Conservation (phyloP, 2,113 vertebrate genomes). For the Arvicanthis niloticus region DNA sequence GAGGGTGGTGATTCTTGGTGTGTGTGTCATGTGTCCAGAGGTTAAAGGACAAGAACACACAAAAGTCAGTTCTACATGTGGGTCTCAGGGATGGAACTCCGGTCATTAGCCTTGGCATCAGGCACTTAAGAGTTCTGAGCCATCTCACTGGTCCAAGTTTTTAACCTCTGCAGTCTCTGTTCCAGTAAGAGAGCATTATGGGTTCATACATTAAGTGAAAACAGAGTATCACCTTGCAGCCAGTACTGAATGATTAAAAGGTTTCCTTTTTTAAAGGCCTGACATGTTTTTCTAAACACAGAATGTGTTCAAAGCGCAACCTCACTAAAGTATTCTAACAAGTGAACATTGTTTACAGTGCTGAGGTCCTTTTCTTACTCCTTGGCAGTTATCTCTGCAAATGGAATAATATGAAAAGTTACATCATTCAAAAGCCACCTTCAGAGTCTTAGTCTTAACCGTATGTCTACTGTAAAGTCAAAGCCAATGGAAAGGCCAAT, state of each 20-base stretch:
- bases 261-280: conserved; percentile 57
- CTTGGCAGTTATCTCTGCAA: background rate
- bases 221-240: conserved; percentile 52
- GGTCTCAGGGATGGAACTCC: background rate
- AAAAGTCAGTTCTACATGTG: background rate
- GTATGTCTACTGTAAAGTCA: background rate
- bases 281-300: conserved; percentile 34
- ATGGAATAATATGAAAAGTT: background rate
- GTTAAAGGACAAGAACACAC: background rate
- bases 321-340: background rate
- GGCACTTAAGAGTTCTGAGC: background rate
- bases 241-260: conserved; percentile 57
- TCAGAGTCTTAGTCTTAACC: background rate
- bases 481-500: background rate
- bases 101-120: too few relatives aligned
- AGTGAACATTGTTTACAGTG: background rate
- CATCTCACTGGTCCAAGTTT: conserved; percentile 1
- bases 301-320: background rate
- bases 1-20: background rate
- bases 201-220: conserved; percentile 54
- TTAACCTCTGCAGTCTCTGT: background rate
- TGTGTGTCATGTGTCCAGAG: background rate
- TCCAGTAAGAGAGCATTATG: conserved; percentile 31
- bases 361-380: background rate
- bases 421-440: background rate